Base-by-base conservation (phyloP, 92 coral and sea anemone genomes). In the Umimayanthus kanabou region DNA sequence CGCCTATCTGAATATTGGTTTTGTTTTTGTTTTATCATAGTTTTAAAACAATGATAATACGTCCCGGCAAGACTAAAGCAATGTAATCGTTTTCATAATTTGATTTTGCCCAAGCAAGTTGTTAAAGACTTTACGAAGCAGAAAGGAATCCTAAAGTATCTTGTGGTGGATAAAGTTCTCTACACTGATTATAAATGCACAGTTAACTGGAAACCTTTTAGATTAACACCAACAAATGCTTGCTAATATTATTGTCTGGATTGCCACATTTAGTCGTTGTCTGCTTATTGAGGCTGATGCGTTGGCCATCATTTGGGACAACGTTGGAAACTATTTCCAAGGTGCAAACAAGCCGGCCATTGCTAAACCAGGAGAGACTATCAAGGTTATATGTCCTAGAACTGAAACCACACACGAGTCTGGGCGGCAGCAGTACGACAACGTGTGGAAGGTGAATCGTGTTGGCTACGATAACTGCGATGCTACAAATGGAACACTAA, bases 381-480 rank as follows among this genome's bases (percentile, higher is more conserved):
- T 80, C 26, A 76, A 81, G 39, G 65, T 81, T 40, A 66, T 81
- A 22, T 81, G 85, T 47, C 85, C 85, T 2, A n/a, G n/a, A 39
- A 40, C 50, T 23, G 58, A 64, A 42, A 64, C 39, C 9, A 20
- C 85, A 64, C 57, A 20, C 10, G 25, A 39, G 23, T 81, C 64
- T 25, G 85, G 85, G 16, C 55, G 53, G 23, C 76, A 81, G 55
- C 57, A 40, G 20, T 81, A 39, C 39, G 85, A 81, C 37, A 81
- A 81, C 39, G 76, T 81, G 18, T 81, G 75, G 85, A 64, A 43
- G 22, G 85, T 81, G 5, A 74, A 81, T 39, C 76, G 18, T 39
- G 9, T 39, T 2, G 85, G 85, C 39, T 81, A 37, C 57, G 16
- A 65, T 39, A 39, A 66, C 58, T 81, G 85, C n/a, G 85, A 81